Conservation (phyloP, 2,113 vertebrate species). For the Cardinalis cardinalis region DNA sequence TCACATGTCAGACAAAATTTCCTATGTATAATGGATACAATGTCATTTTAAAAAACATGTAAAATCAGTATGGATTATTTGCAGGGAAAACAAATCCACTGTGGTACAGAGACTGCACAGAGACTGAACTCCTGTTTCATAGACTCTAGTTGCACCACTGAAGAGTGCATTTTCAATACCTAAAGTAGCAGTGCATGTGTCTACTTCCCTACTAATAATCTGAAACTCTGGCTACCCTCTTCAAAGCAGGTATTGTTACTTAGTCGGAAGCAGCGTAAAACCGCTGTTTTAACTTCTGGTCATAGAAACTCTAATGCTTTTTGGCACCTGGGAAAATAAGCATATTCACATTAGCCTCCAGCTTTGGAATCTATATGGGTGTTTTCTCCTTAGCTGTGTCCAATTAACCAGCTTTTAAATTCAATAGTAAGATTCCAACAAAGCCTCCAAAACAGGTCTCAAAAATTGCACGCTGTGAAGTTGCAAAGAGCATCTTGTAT, state of each 20-base stretch:
- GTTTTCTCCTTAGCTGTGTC: background rate
- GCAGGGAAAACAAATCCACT: background rate
- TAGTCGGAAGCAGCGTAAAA: background rate
- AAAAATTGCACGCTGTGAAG: background rate
- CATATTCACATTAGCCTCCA: background rate
- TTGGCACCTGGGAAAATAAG: slow-evolving; percentile 16
- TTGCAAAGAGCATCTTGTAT: background rate
- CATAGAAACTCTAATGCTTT: background rate
- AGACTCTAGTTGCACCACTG: background rate
- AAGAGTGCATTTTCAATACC: background rate
- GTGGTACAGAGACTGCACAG: background rate
- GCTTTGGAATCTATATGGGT: background rate
- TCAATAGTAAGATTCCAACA: background rate
- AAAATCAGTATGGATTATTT: background rate
- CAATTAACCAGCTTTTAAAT: background rate
- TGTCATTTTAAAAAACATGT: background rate
- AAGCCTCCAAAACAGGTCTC: background rate
- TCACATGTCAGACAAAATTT: background rate
- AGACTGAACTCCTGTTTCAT: background rate
- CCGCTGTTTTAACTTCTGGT: background rate
- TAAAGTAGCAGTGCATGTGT: background rate
- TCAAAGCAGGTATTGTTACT: background rate
- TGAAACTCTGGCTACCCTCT: background rate
- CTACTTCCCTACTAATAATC: background rate
- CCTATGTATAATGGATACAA: background rate